Percentiles rank a stretch among this genome's conserved stretches.
These are phyloP conservation scores for Columbina picui DNA, from an alignment of 2,113 vertebrate species.

Conservation along the genomic window DNA sequence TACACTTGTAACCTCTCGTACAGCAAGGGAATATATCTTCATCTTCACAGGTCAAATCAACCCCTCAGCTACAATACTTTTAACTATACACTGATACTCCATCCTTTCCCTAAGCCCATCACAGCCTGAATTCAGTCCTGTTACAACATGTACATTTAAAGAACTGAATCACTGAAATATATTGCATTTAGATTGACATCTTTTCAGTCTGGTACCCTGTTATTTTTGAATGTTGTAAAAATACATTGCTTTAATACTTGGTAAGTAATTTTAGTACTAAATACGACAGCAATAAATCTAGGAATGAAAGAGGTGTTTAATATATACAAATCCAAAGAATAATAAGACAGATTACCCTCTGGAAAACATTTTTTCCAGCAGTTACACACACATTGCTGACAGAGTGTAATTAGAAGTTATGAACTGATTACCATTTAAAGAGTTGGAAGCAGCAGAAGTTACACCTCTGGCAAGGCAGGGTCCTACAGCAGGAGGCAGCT, in stretches of 20 bases:
- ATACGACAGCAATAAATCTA: slow-evolving; percentile 10
- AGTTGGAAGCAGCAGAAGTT: background rate
- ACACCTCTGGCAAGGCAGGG: background rate
- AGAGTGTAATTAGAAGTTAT: background rate
- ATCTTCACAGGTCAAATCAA: background rate
- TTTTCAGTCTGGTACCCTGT: background rate
- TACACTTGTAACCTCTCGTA: background rate
- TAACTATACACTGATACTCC: background rate
- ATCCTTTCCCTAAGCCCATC: background rate
- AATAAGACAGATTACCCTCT: background rate
- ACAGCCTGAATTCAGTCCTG: background rate
- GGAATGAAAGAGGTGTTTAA: background rate
- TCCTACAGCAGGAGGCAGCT: background rate
- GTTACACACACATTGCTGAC: background rate
- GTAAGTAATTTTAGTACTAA: background rate
- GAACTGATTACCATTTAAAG: background rate
- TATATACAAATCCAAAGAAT: slow-evolving; percentile 8
- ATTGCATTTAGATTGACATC: background rate
- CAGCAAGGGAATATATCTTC: background rate
- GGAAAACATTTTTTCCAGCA: background rate
- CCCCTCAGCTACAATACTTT: background rate
- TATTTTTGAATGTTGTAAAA: slow-evolving; percentile 23
- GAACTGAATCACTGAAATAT: background rate
- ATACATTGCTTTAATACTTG: background rate
- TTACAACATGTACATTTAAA: background rate